Evolutionary conservation across 1,140 invertebrate species (phyloP), one percentile per base, ranked within the genome.

Genomic region (Dendrolimus kikuchii): DNA sequence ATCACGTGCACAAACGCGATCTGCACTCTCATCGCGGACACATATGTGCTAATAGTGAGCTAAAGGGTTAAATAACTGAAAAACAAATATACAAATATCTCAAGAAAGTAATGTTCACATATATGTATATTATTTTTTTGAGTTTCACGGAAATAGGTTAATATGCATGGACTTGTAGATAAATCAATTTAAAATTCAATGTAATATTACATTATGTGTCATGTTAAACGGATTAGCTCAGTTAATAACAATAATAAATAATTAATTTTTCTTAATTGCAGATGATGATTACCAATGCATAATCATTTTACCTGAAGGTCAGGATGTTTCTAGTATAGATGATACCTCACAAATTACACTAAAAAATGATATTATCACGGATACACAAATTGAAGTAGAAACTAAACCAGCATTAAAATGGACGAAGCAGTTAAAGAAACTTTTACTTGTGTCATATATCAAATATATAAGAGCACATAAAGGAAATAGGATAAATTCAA

Each of bases 211-310:
- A 23, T 23, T 23, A 23, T 23, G 1, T 3, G 23, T 23, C 23
- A 23, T 23, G 23, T 23, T 23, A 2, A 23, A 1, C 1, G 23
- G 23, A 23, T 23, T 23, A 23, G 23, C 23, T 23, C 23, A 23
- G 23, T 23, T 23, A 23, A 23, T 23, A 23, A 23, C 6, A 23
- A 6, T 46, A 5, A 46, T 36, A 49, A 49, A 38, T 23, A 51
- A 51, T 37, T 38, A 38, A 38, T 23, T 40, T 7, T 52, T n/a
- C 40, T 47, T 37, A 10, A 5, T 46, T 79, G 46, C 78, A 86
- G 82, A 83, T 55, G 82, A 85, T 9, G 82, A 83, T 37, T 81
- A 68, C 51, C 72, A 84, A 64, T 84, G 79, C 59, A 81, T 86
- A 6, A 83, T 86, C n/a, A 78, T 86, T 0, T 68, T 86, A 56